Evolutionary conservation across 2,113 vertebrate species (phyloP).

Genomic region (Forbesichthys agassizii): DNA sequence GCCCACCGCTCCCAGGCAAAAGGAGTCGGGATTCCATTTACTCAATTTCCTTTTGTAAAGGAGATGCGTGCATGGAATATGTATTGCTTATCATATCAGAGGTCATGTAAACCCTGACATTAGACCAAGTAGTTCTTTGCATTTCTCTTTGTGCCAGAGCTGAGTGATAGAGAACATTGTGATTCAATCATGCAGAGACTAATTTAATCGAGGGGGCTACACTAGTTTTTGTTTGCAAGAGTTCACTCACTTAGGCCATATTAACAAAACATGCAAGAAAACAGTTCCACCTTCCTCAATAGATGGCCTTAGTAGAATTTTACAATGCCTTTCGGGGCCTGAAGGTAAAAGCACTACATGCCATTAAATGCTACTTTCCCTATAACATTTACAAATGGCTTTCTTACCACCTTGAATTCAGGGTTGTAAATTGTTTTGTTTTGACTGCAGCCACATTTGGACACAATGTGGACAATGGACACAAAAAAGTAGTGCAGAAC

Average conservation of each 20-base stretch:
- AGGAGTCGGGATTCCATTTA: slow-evolving; percentile 49
- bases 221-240: slow-evolving; percentile 47
- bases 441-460: not conserved
- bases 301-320: slow-evolving; percentile 4
- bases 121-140: slow-evolving; percentile 72
- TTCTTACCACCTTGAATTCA: not conserved
- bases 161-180: slow-evolving; percentile 87
- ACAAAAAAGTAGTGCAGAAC: not conserved
- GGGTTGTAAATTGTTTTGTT: not conserved
- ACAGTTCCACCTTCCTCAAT: slow-evolving; percentile 24
- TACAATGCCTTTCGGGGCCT: not conserved
- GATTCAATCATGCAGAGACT: slow-evolving; percentile 82
- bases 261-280: slow-evolving; percentile 41
- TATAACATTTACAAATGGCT: not conserved
- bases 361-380: not conserved
- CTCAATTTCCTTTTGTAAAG: slow-evolving; percentile 57
- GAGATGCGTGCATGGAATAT: slow-evolving; percentile 77
- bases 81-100: slow-evolving; percentile 84
- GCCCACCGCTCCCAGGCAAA: slow-evolving; percentile 67
- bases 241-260: slow-evolving; percentile 33
- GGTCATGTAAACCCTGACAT: slow-evolving; percentile 78
- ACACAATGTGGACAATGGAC: too few relatives aligned
- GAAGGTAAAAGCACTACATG: not conserved
- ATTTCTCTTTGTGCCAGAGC: slow-evolving; percentile 79
- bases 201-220: slow-evolving; percentile 80